phyloP scores from a whole-genome alignment of 2,888 invertebrate genomes.

The Ormyrus pomaceus region DNA sequence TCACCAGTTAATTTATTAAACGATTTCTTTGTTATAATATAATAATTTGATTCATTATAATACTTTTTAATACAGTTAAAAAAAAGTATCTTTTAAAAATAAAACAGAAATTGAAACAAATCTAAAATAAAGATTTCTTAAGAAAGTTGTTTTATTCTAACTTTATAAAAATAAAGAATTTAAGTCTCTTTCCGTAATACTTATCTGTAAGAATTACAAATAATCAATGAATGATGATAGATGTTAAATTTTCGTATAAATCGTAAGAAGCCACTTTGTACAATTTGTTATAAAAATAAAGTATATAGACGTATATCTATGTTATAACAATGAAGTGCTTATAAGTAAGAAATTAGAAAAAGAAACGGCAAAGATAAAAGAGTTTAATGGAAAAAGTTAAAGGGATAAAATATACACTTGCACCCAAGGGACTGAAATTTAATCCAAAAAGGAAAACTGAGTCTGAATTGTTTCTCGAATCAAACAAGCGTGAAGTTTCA shows the following conservation, averaged over 20 bases:
- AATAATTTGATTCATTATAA: no score
- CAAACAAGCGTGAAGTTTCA: background rate
- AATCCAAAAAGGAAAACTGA: background rate
- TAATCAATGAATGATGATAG: background rate
- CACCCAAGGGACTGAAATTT: background rate
- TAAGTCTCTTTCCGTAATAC: no score
- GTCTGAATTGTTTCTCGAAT: background rate
- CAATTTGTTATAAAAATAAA: slow-evolving; percentile 30
- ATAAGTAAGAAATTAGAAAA: background rate
- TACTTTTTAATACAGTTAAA: no score
- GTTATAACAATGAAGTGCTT: slow-evolving; percentile 8
- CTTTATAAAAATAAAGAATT: no score
- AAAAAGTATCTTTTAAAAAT: no score
- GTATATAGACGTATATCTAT: slow-evolving; percentile 2
- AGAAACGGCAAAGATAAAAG: background rate
- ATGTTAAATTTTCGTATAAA: background rate
- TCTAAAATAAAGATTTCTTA: no score
- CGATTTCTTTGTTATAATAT: no score
- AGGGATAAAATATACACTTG: background rate
- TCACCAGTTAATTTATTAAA: no score
- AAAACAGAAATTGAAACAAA: no score
- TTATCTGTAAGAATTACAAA: background rate
- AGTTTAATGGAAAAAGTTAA: background rate
- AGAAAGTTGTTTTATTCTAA: no score
- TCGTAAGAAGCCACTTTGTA: slow-evolving; percentile 14